These are phyloP conservation scores for Eudorcas thomsonii DNA, from an alignment of 2,113 vertebrate genomes.

Conservation along the genomic window DNA sequence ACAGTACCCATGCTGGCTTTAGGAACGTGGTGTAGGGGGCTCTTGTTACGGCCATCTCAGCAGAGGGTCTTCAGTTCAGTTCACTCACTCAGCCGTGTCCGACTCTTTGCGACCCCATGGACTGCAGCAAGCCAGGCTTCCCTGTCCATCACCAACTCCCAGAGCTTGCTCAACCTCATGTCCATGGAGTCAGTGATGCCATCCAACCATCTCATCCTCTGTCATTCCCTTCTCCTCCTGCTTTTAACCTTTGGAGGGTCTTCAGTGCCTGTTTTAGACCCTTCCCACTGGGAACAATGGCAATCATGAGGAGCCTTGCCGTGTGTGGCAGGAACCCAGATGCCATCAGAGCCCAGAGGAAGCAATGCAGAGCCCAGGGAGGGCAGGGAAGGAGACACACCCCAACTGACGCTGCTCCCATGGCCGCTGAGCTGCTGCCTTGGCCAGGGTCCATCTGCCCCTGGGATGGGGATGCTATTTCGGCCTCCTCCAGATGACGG, in stretches of 20 bases:
- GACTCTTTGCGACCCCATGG: not conserved
- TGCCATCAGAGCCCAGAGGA: not conserved
- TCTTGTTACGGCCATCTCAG: not conserved
- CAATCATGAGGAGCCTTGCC: not conserved
- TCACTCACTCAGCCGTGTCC: not conserved
- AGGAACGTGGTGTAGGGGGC: not conserved
- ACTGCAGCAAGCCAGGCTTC: not conserved
- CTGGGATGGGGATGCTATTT: not conserved
- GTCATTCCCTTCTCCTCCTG: not conserved
- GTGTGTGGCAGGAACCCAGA: not conserved
- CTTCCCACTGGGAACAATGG: not conserved
- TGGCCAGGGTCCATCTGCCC: not conserved
- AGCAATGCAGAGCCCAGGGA: not conserved
- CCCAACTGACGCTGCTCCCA: not conserved
- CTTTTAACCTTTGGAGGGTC: not conserved
- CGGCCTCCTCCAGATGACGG: not conserved
- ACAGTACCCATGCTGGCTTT: not conserved
- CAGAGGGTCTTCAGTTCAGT: not conserved
- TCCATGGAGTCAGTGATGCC: not conserved
- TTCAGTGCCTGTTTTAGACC: not conserved
- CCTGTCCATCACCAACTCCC: not conserved
- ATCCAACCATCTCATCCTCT: not conserved
- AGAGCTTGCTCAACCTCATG: not conserved
- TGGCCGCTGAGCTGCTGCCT: fast-evolving
- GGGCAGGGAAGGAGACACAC: not conserved